A percentile compares a stretch with the other conserved stretches of the same genome.
Evolutionary conservation across 2,797 vertebrate genomes (phyloP).

Genomic region (Enteromius fasciolatus): DNA sequence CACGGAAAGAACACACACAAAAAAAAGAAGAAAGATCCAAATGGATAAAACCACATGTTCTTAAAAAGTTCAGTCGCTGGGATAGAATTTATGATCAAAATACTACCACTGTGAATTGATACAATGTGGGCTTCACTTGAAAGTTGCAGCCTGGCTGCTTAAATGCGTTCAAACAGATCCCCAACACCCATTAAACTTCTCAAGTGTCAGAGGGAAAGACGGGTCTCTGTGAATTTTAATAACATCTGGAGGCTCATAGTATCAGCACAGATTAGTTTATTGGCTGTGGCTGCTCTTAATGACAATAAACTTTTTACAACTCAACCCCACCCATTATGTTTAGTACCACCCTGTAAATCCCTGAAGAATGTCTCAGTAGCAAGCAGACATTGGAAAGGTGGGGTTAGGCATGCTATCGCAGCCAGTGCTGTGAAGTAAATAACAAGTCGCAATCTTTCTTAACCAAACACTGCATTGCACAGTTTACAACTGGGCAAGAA

Average conservation of each 20-base stretch:
- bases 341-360: conserved; percentile 13
- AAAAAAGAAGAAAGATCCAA: neutral
- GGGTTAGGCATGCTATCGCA: neutral
- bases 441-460: neutral
- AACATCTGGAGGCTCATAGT: conserved; percentile 10
- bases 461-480: neutral
- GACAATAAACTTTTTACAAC: conserved; percentile 17
- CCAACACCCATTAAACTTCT: conserved; percentile 20
- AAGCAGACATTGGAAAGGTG: conserved; percentile 9
- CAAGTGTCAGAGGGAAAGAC: neutral
- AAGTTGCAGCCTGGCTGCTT: conserved; percentile 3
- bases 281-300: conserved; percentile 21
- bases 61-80: neutral
- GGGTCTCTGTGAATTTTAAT: neutral
- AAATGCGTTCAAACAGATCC: conserved; percentile 1
- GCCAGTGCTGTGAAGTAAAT: neutral
- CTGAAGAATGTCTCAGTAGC: conserved; percentile 17
- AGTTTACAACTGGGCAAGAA: conserved; percentile 5
- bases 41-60: neutral
- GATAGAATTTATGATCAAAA: conserved; percentile 11
- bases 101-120: neutral
- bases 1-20: conserved; percentile 8
- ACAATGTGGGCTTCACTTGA: neutral
- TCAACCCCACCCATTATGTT: neutral
- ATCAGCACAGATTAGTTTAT: neutral